Percentiles rank a stretch among this genome's conserved stretches.
Evolutionary conservation across 2,888 invertebrate genomes (phyloP).

Genomic region (Reticulitermes lucifugus): DNA sequence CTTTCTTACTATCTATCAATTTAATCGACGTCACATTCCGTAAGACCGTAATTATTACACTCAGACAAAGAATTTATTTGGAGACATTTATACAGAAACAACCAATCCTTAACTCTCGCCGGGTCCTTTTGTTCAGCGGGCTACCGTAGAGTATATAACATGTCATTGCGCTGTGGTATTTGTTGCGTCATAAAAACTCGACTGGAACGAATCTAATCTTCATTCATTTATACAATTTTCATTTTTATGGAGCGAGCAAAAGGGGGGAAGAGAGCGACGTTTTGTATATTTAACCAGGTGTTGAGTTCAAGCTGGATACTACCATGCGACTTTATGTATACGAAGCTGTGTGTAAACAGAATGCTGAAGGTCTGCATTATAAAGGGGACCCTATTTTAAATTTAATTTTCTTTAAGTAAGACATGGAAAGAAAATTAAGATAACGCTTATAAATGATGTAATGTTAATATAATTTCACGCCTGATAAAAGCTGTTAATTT

Average conservation of each 20-base stretch:
- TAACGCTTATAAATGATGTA: neutral
- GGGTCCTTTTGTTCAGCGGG: neutral
- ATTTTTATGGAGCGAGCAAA: neutral
- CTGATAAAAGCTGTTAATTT: neutral
- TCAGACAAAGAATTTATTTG: neutral
- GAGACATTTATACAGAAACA: neutral
- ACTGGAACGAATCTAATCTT: slow-evolving; percentile 30
- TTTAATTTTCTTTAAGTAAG: neutral
- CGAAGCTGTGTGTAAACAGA: neutral
- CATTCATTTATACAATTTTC: slow-evolving; percentile 25
- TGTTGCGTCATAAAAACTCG: slow-evolving; percentile 15
- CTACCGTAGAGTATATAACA: neutral
- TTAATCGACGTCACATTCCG: too few relatives aligned
- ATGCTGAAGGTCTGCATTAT: neutral
- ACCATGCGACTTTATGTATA: neutral
- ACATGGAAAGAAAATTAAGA: neutral
- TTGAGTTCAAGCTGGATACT: neutral
- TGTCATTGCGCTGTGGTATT: neutral
- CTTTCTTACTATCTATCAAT: too few relatives aligned
- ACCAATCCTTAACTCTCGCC: neutral
- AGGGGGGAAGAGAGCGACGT: neutral
- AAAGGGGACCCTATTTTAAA: neutral
- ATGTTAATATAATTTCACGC: slow-evolving; percentile 15
- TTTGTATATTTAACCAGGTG: slow-evolving; percentile 33
- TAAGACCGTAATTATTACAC: too few relatives aligned